Evolutionary conservation across 2,797 vertebrate species (phyloP), one percentile per base, ranked within the genome.

Genomic region (Emydoidea blandingii): DNA sequence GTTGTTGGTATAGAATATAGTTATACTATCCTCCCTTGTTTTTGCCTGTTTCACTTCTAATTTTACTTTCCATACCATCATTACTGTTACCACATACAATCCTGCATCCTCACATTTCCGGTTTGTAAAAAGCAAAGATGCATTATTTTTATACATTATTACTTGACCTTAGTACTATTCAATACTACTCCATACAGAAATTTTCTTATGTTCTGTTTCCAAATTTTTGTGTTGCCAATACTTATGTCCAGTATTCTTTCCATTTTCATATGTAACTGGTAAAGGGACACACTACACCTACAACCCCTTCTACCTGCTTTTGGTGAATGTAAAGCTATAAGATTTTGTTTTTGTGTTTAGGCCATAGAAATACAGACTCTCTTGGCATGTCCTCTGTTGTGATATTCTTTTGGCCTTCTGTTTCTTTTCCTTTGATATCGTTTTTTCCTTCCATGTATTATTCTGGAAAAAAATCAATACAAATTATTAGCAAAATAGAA

Each of bases 361-460:
- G 65, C 18, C n/a, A 68, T 37, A 68, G 18, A 68, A 37, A 18
- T 21, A 68, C 18, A 68, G 31, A 34, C 12, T 62, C 14, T 8
- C 31, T 62, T 68, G n/a, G 19, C n/a, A 68, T 68, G n/a, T 37
- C 18, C 8, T 18, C 65, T 95, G 87, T 56, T 91, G 1, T 85
- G 85, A 4, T 29, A 49, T 89, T 31, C 65, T 85, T 7, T 29
- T 47, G 76, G 80, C 72, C 34, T 92, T 23, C 2, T 83, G 44
- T 85, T 65, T 50, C 62, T 90, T 94, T 96, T 23, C 47, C 93
- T 81, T 85, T 74, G 84, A 83, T 49, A 79, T 31, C 4, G 14
- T 94, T 88, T 91, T 44, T 87, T 86, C 12, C 52, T 68, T 92
- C 44, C 34, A 53, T 86, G 54, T 78, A 89, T 88, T 76, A 78